phyloP scores from a whole-genome alignment of 2,888 invertebrate genomes.

The Amblyjoppa fuscipennis region DNA sequence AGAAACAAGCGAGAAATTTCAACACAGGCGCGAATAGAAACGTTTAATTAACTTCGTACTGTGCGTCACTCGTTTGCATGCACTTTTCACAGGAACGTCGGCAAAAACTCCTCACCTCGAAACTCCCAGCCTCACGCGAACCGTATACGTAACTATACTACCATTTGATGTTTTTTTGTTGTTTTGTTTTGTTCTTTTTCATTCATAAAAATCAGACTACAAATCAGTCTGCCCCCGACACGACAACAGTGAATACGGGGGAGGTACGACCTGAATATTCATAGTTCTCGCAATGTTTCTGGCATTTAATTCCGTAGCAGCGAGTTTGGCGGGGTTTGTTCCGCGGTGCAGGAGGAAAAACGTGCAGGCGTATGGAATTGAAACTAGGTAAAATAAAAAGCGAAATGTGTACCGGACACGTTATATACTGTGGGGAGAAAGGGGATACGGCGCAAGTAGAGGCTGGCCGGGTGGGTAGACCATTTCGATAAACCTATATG shows the following conservation, averaged over 20 bases:
- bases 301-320: conserved; percentile 17
- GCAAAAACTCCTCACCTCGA: neutral
- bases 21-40: conserved; percentile 17
- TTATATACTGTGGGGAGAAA: neutral
- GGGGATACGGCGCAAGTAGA: neutral
- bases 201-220: conserved; percentile 36
- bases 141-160: neutral
- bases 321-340: neutral
- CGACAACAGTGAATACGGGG: neutral
- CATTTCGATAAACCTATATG: neutral
- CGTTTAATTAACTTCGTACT: conserved; percentile 30
- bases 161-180: neutral
- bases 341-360: neutral
- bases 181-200: conserved; percentile 8
- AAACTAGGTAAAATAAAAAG: conserved; percentile 12
- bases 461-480: neutral
- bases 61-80: conserved; percentile 21
- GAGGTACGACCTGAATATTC: conserved; percentile 39
- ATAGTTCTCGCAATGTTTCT: conserved; percentile 14
- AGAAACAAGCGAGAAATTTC: neutral
- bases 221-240: neutral
- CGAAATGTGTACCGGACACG: neutral
- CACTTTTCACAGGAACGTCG: neutral
- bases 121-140: neutral
- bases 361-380: conserved; percentile 5